Conservation (phyloP, 2,797 vertebrate species). For the Delichon dasypus region DNA sequence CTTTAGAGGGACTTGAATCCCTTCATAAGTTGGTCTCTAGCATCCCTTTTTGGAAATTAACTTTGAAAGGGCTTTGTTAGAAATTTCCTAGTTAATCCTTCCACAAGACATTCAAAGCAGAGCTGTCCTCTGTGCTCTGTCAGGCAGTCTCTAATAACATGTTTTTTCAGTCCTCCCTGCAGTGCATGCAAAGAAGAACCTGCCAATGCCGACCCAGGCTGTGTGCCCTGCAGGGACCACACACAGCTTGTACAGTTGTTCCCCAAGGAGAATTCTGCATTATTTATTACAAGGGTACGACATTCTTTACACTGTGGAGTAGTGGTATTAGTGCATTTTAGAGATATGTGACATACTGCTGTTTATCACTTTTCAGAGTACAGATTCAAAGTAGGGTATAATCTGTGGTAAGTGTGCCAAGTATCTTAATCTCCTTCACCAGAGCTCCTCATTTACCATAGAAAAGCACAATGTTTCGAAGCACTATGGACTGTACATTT, state of each 20-base stretch:
- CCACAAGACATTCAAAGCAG: neutral
- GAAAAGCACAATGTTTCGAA: neutral
- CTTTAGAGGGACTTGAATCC: neutral
- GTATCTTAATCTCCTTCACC: neutral
- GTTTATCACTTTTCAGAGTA: neutral
- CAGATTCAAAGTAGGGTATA: neutral
- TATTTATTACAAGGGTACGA: neutral
- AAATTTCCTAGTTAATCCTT: neutral
- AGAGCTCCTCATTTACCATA: neutral
- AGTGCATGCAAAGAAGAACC: neutral
- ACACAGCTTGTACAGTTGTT: neutral
- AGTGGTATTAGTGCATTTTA: neutral
- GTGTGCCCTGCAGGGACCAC: neutral
- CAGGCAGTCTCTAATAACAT: neutral
- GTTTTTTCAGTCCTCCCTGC: neutral
- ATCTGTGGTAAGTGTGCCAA: neutral
- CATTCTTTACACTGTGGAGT: neutral
- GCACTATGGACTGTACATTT: neutral
- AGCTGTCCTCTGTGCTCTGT: neutral
- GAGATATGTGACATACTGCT: neutral
- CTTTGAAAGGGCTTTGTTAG: neutral
- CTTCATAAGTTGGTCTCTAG: neutral
- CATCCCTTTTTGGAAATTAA: neutral
- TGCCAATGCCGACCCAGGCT: neutral
- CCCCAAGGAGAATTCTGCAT: neutral